Evolutionary conservation across 2,888 invertebrate genomes (phyloP).

Genomic region (Eutolmus rufibarbis): DNA sequence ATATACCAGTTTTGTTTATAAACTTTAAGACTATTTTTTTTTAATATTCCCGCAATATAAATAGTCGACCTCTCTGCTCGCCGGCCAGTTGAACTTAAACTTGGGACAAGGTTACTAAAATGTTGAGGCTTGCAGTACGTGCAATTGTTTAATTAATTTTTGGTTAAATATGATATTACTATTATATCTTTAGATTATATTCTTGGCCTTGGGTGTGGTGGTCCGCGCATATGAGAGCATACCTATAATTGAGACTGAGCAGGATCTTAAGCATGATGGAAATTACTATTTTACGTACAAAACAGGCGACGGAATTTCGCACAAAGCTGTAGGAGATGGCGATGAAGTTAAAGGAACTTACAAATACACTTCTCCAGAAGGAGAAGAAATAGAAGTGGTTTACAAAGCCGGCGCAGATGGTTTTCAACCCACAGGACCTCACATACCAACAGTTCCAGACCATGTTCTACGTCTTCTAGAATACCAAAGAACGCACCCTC

Average conservation of each 20-base stretch:
- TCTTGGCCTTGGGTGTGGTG: neutral
- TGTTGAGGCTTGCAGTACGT: neutral
- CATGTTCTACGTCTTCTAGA: conserved; percentile 3
- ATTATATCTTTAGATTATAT: neutral
- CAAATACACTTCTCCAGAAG: conserved; percentile 33
- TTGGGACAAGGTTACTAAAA: neutral
- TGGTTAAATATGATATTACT: neutral
- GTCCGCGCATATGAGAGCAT: neutral
- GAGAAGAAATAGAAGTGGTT: conserved; percentile 10
- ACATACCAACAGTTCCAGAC: neutral
- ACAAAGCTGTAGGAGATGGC: conserved; percentile 19
- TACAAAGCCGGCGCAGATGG: conserved; percentile 8
- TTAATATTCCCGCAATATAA: neutral
- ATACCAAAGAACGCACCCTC: conserved; percentile 26
- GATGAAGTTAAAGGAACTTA: conserved; percentile 26
- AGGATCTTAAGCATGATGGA: conserved; percentile 30
- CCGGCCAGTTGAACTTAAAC: neutral
- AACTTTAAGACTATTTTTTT: neutral
- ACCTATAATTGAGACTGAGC: conserved; percentile 19
- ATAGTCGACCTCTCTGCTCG: neutral
- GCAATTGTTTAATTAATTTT: neutral
- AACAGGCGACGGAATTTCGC: conserved; percentile 20
- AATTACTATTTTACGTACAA: conserved; percentile 11
- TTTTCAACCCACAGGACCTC: conserved; percentile 1
- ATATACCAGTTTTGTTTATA: neutral